phyloP scores from a whole-genome alignment of 2,888 invertebrate genomes.

The Heliconius cydno region DNA sequence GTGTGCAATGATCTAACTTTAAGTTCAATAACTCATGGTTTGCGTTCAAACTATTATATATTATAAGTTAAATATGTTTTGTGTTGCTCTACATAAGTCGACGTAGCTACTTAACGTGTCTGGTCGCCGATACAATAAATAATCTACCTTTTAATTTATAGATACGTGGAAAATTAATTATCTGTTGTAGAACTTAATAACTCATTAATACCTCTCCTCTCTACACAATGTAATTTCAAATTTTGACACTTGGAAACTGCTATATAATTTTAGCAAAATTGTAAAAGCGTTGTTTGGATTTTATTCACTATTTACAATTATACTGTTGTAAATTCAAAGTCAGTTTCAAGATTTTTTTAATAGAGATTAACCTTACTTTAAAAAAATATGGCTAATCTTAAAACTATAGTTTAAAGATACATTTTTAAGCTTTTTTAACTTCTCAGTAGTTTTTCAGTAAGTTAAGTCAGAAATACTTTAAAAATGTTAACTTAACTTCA shows the following conservation, averaged over 20 bases:
- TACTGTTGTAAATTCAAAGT: not conserved
- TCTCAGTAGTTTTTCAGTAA: too few species aligned
- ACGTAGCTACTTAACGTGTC: not conserved
- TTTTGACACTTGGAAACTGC: not conserved
- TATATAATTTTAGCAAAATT: not conserved
- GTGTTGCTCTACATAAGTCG: not conserved
- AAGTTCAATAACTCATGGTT: slow-evolving; percentile 1
- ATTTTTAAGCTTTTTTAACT: too few species aligned
- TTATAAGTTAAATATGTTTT: not conserved
- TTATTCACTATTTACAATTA: not conserved
- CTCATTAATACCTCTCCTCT: not conserved
- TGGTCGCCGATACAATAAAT: slow-evolving; percentile 9
- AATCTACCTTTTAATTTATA: not conserved
- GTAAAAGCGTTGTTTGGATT: not conserved
- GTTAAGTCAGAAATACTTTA: too few species aligned
- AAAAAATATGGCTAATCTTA: too few species aligned
- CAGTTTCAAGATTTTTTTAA: not conserved
- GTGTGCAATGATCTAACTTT: slow-evolving; percentile 16
- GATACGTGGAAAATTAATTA: not conserved
- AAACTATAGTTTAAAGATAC: too few species aligned
- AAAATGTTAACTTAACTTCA: too few species aligned
- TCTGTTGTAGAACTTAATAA: not conserved
- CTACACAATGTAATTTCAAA: not conserved
- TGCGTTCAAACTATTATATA: too few species aligned
- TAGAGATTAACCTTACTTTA: too few species aligned